Conservation (phyloP, 2,113 vertebrate species). For the Pan paniscus region DNA sequence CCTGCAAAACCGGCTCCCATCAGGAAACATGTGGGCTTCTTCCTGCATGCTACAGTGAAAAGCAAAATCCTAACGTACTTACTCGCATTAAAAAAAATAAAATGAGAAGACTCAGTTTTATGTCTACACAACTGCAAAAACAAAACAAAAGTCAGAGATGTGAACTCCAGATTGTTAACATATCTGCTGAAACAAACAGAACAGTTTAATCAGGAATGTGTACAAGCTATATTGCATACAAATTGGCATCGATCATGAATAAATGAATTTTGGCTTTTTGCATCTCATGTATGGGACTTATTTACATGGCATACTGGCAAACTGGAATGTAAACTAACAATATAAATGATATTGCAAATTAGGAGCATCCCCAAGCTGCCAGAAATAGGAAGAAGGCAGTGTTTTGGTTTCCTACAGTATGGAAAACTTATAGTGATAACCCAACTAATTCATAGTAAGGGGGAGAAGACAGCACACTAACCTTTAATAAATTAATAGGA, state of each 20-base stretch:
- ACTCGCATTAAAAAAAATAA: neutral
- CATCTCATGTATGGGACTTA: neutral
- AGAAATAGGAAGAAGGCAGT: conserved; percentile 18
- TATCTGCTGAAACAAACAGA: neutral
- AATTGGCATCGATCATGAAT: conserved; percentile 18
- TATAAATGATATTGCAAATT: conserved; percentile 32
- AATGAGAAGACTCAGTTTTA: neutral
- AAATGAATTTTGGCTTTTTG: conserved; percentile 18
- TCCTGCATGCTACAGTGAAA: neutral
- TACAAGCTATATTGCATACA: neutral
- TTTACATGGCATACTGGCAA: neutral
- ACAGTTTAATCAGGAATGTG: neutral
- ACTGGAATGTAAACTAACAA: conserved; percentile 12
- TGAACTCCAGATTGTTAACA: conserved; percentile 4
- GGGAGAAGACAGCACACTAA: neutral
- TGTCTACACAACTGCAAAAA: neutral
- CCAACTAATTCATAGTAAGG: neutral
- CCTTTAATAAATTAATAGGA: neutral
- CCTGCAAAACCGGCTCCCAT: neutral
- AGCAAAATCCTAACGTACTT: neutral
- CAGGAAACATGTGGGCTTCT: neutral
- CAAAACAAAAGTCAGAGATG: neutral
- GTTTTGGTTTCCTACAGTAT: neutral
- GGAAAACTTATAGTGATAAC: neutral
- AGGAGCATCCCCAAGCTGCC: conserved; percentile 19